Evolutionary conservation across 2,113 vertebrate genomes (phyloP).

Genomic region (Petaurus breviceps): DNA sequence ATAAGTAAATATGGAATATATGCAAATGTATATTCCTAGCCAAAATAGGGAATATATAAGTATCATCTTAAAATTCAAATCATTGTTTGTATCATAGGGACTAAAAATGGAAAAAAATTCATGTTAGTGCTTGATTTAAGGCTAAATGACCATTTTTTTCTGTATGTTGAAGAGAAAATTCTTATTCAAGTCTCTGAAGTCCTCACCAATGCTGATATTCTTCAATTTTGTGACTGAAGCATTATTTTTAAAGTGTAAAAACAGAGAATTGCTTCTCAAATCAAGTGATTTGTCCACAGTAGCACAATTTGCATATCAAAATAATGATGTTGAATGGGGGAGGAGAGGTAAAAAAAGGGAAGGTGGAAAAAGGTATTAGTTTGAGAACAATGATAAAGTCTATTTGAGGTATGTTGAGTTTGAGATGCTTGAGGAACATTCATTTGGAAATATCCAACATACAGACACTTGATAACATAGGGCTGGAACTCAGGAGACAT

Average conservation of each 20-base stretch:
- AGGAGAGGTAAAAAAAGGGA: not conserved
- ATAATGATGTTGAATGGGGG: not conserved
- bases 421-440: not conserved
- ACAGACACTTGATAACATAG: not conserved
- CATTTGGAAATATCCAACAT: not conserved
- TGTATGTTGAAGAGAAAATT: not conserved
- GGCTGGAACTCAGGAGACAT: not conserved
- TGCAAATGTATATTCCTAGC: not conserved
- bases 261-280: not conserved
- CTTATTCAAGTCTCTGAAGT: not conserved
- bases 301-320: not conserved
- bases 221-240: not conserved
- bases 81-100: not conserved
- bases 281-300: not conserved
- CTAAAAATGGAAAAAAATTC: not conserved
- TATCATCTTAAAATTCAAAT: not conserved
- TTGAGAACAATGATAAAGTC: not conserved
- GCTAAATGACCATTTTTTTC: not conserved
- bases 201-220: not conserved
- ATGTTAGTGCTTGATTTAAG: not conserved
- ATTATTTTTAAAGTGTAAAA: not conserved
- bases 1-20: not conserved
- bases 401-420: not conserved
- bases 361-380: not conserved
- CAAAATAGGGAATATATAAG: not conserved